These are phyloP conservation scores for Cinara cedri DNA, from an alignment of 2,888 invertebrate genomes.

Conservation along the genomic window DNA sequence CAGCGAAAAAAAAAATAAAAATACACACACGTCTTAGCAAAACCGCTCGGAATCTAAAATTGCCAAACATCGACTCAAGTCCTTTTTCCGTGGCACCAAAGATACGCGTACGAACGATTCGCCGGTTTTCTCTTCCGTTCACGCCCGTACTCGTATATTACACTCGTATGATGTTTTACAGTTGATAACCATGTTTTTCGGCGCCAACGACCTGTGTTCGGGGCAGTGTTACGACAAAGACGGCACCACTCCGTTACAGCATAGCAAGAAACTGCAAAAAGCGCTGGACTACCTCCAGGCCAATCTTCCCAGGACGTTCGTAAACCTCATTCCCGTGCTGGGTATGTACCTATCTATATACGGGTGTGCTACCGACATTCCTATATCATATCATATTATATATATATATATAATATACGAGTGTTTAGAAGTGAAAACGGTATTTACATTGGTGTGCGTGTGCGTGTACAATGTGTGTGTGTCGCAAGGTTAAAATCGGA, in stretches of 20 bases:
- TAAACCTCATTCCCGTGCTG: conserved; percentile 74
- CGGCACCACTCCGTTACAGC: conserved; percentile 69
- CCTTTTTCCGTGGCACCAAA: too few relatives aligned
- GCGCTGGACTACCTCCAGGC: conserved; percentile 73
- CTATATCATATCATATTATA: not conserved
- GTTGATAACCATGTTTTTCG: conserved; percentile 75
- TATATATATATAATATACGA: not conserved
- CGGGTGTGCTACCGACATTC: conserved; percentile 60
- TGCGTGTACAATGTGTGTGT: too few relatives aligned
- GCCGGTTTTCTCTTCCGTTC: not conserved
- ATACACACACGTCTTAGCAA: too few relatives aligned
- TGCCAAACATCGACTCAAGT: too few relatives aligned
- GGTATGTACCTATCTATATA: conserved; percentile 64
- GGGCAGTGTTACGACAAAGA: conserved; percentile 71
- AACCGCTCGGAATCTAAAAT: too few relatives aligned
- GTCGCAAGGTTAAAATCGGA: not conserved
- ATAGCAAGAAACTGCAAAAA: conserved; percentile 69
- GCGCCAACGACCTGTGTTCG: conserved; percentile 78
- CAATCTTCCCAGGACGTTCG: conserved; percentile 72
- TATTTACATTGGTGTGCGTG: not conserved
- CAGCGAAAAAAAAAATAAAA: too few relatives aligned
- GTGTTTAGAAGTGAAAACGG: conserved; percentile 17
- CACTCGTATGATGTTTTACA: too few relatives aligned
- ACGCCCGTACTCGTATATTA: too few relatives aligned
- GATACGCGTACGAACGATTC: too few relatives aligned